Conservation (phyloP, 2,888 invertebrate genomes). For the Macrostomum cliftonense region DNA sequence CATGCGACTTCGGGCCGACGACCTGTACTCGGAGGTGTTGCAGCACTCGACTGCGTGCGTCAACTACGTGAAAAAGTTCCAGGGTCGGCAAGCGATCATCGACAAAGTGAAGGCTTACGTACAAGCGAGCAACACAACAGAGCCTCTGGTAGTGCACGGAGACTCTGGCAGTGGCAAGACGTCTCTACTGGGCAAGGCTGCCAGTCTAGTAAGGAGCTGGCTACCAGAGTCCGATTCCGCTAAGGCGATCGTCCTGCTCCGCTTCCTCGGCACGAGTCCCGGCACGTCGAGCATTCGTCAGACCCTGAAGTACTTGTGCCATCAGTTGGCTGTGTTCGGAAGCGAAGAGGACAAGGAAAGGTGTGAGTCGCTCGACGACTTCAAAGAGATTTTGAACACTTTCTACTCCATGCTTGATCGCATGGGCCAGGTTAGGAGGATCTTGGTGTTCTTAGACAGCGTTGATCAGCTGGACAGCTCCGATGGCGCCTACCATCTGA, state of each 20-base stretch:
- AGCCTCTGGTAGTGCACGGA: slow-evolving; percentile 16
- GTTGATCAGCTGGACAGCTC: slow-evolving; percentile 18
- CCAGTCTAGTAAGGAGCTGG: slow-evolving; percentile 14
- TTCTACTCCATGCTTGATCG: not conserved
- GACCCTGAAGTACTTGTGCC: slow-evolving; percentile 16
- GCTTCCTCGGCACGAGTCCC: slow-evolving; percentile 18
- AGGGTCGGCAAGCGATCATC: slow-evolving; percentile 10
- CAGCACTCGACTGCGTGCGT: slow-evolving; percentile 15
- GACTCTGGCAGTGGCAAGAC: slow-evolving; percentile 18
- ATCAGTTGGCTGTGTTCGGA: slow-evolving; percentile 13
- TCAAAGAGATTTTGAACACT: not conserved
- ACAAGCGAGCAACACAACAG: not conserved
- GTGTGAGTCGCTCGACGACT: not conserved
- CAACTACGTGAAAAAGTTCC: slow-evolving; percentile 13
- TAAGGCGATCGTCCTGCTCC: slow-evolving; percentile 13
- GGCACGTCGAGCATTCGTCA: slow-evolving; percentile 16
- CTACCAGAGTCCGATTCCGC: not conserved
- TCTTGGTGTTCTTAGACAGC: slow-evolving; percentile 19
- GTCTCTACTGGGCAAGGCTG: slow-evolving; percentile 17
- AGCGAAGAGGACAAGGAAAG: not conserved
- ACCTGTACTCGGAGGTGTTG: slow-evolving; percentile 14
- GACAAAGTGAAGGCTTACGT: not conserved
- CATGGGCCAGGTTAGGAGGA: slow-evolving; percentile 9
- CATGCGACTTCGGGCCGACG: slow-evolving; percentile 3
- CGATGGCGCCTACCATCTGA: slow-evolving; percentile 16